These are phyloP conservation scores for Clivina fossor DNA, from an alignment of 2,888 invertebrate species.

Conservation along the genomic window DNA sequence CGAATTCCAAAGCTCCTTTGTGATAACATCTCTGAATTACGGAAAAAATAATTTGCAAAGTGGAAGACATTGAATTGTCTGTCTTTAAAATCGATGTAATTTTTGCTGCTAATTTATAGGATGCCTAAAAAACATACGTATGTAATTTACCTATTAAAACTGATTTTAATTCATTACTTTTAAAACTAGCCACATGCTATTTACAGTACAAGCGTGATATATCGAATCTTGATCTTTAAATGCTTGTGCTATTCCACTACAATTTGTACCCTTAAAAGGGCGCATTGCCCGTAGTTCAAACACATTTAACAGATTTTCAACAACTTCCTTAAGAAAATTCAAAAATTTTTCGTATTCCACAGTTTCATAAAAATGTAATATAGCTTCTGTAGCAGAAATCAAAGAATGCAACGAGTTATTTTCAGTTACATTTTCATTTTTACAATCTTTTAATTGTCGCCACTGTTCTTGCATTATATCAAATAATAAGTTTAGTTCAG, in stretches of 20 bases:
- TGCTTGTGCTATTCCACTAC: constrained; percentile 8
- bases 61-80: not conserved
- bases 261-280: not conserved
- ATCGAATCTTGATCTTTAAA: not conserved
- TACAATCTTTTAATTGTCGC: constrained; percentile 5
- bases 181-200: constrained; percentile 24
- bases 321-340: constrained; percentile 12
- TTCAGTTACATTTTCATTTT: not conserved
- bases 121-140: constrained; percentile 6
- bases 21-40: constrained; percentile 15
- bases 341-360: constrained; percentile 1
- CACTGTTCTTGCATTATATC: constrained; percentile 9
- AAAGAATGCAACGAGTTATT: constrained; percentile 8
- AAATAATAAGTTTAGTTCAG: not conserved
- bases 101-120: constrained; percentile 3
- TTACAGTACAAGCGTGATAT: constrained; percentile 3
- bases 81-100: not conserved
- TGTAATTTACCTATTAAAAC: not conserved
- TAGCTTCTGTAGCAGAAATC: not conserved
- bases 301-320: constrained; percentile 1
- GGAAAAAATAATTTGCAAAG: not conserved
- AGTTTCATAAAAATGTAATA: not conserved
- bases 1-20: constrained; percentile 22
- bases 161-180: constrained; percentile 11
- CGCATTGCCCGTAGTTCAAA: constrained; percentile 11